Evolutionary conservation across 2,888 invertebrate species (phyloP), one percentile per base, ranked within the genome.

Genomic region (Monochamus alternatus): DNA sequence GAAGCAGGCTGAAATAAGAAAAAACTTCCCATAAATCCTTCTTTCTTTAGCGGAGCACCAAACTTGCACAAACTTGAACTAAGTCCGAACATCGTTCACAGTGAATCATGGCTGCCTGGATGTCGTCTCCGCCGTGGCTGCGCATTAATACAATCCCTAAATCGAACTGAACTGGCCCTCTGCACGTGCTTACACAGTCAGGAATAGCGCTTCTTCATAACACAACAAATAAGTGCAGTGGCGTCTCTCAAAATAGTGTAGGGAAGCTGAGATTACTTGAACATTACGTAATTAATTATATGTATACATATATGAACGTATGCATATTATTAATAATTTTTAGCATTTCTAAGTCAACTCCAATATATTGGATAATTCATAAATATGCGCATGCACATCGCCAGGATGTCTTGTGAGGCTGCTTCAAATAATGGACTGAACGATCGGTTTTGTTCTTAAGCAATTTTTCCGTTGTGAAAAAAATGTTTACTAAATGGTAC

Each of bases 71-170:
- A 88, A 87, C 87, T 87, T 86, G 85, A 84, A 84, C 87, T 87
- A 89, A 89, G 88, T 88, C 89, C 87, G 87, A 86, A 86, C 88
- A 88, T 88, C 88, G 87, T 87, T 88, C 88, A 88, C 86, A 86
- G 87, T 89, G 88, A 89, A 87, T 87, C 87, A 89, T 89, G 87
- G 88, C 87, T 82, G 85, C 84, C 80, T 83, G 83, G 84, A 85
- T 87, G 87, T 87, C 87, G 86, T 86, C 87, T 85, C 85, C 85
- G 85, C 82, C 87, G 87, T 86, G 87, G 87, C 85, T 86, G 85
- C 86, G 87, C 88, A 88, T 88, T 88, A 87, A 88, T 85, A 83
- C 78, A 84, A 81, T 75, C 81, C 78, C 83, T 81, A 74, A 74
- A 67, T 64, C 74, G 63, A 70, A 69, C 70, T 70, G 59, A 75